A percentile compares a stretch with the other conserved stretches of the same genome.
Evolutionary conservation across 2,113 vertebrate genomes (phyloP).

Genomic region (Vulpes lagopus): DNA sequence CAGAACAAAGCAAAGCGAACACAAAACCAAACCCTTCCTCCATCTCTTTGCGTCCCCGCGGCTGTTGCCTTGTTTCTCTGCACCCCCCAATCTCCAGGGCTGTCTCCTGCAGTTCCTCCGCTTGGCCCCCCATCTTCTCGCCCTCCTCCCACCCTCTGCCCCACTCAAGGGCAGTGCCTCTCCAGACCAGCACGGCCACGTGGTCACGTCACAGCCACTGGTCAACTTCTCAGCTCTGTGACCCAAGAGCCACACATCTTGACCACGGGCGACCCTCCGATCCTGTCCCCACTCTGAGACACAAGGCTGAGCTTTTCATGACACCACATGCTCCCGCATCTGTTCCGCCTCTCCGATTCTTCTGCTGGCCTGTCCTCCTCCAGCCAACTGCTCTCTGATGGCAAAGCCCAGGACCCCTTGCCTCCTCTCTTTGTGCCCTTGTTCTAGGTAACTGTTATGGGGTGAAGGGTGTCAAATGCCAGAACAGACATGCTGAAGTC

Average conservation of each 20-base stretch:
- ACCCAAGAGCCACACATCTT: rapidly evolving
- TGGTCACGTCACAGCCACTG: rapidly evolving
- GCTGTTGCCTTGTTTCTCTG: neutral
- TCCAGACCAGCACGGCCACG: neutral
- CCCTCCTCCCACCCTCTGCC: neutral
- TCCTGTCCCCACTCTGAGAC: neutral
- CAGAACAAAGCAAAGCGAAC: neutral
- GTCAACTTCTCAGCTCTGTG: neutral
- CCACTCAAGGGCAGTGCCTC: rapidly evolving
- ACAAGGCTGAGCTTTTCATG: neutral
- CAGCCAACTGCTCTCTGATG: no score
- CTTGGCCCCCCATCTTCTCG: neutral
- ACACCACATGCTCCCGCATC: rapidly evolving
- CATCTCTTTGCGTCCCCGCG: neutral
- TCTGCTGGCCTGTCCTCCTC: neutral
- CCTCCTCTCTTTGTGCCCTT: neutral
- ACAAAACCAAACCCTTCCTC: neutral
- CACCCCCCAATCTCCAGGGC: neutral
- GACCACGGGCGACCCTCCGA: rapidly evolving
- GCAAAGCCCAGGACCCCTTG: neutral
- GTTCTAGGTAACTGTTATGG: neutral
- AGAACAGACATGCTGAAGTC: neutral
- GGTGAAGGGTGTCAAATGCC: neutral
- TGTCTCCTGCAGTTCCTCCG: rapidly evolving
- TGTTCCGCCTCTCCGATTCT: no score